These are phyloP conservation scores for Sisor rabdophorus DNA, from an alignment of 2,113 vertebrate genomes.

Conservation along the genomic window DNA sequence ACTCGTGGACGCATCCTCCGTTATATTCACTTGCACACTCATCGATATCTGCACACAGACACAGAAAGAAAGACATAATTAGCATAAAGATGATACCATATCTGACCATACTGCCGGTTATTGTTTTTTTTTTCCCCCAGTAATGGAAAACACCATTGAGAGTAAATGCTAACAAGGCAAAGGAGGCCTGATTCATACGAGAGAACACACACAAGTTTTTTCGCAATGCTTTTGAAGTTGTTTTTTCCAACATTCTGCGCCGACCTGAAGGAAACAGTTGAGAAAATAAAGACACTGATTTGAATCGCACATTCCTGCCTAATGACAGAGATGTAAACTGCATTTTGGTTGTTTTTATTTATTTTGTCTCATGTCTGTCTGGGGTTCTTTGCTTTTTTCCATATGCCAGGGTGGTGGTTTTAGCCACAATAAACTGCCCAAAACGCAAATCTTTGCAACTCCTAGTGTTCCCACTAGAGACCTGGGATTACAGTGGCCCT, in stretches of 20 bases:
- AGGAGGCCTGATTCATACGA: neutral
- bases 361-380: neutral
- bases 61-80: neutral
- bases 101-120: too few species aligned
- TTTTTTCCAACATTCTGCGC: neutral
- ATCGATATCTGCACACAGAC: slow-evolving; percentile 79
- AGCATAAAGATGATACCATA: neutral
- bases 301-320: neutral
- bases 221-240: neutral
- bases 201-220: neutral
- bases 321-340: neutral
- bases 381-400: neutral
- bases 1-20: slow-evolving; percentile 93
- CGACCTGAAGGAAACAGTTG: neutral
- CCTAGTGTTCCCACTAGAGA: neutral
- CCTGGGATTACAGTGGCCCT: neutral
- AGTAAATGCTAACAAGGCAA: neutral
- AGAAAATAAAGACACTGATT: neutral
- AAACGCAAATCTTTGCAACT: neutral
- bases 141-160: neutral
- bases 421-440: neutral
- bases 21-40: slow-evolving; percentile 92
- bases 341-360: neutral
- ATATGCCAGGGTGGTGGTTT: neutral
- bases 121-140: neutral